Evolutionary conservation across 2,888 invertebrate genomes (phyloP).

Genomic region (Anthophora plumipes): DNA sequence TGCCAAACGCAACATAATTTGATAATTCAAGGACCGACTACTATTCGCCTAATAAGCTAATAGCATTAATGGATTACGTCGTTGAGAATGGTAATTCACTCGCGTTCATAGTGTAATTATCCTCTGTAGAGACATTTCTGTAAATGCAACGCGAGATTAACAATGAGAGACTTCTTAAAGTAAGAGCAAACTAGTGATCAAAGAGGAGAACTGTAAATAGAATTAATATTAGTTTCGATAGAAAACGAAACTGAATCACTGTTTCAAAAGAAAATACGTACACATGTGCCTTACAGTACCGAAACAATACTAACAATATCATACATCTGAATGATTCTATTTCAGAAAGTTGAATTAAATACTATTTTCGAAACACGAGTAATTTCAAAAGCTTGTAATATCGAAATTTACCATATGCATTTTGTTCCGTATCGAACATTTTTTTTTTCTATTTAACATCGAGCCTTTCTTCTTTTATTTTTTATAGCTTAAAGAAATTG

Average conservation of each 20-base stretch:
- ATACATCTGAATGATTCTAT: not conserved
- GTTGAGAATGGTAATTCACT: conserved; percentile 52
- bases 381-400: not conserved
- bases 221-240: not conserved
- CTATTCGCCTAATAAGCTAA: conserved; percentile 60
- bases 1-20: conserved; percentile 61
- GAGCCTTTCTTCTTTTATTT: too few relatives aligned
- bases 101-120: not conserved
- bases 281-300: not conserved
- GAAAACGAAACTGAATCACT: not conserved
- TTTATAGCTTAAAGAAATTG: too few relatives aligned
- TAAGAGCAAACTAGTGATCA: too few relatives aligned
- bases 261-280: not conserved
- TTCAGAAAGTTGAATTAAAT: not conserved
- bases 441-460: too few relatives aligned
- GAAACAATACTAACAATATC: conserved; percentile 1
- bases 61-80: conserved; percentile 67
- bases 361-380: not conserved
- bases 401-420: too few relatives aligned
- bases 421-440: too few relatives aligned
- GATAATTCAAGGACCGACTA: conserved; percentile 58
- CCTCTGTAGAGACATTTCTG: not conserved
- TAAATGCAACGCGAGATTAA: not conserved
- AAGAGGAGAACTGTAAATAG: not conserved
- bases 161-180: not conserved